Evolutionary conservation across 2,113 vertebrate species (phyloP).

Genomic region (Sylvietta virens): DNA sequence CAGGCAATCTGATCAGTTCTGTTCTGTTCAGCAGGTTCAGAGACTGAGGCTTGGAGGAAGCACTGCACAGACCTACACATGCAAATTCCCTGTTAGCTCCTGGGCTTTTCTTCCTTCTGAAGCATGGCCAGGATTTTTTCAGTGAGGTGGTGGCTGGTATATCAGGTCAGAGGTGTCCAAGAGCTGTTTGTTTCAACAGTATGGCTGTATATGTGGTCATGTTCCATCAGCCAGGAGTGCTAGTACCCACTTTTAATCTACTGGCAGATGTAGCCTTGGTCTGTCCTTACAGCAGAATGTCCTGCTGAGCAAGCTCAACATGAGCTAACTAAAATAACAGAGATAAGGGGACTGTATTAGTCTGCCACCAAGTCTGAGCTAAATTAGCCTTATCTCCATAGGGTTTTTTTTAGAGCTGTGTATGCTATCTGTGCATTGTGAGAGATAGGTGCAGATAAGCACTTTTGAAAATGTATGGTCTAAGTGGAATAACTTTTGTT

Average conservation of each 20-base stretch:
- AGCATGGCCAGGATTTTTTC: not conserved
- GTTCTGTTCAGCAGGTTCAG: not conserved
- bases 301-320: not conserved
- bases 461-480: not conserved
- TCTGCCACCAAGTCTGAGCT: slow-evolving; percentile 15
- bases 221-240: not conserved
- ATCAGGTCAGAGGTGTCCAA: not conserved
- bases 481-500: not conserved
- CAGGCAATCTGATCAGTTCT: not conserved
- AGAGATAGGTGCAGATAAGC: not conserved
- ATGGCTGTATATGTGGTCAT: not conserved
- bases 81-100: not conserved
- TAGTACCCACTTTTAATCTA: not conserved
- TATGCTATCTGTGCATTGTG: not conserved
- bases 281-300: not conserved
- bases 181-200: not conserved
- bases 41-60: not conserved
- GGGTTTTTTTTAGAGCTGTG: not conserved
- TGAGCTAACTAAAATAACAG: slow-evolving; percentile 31
- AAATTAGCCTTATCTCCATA: not conserved
- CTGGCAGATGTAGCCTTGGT: not conserved
- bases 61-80: not conserved
- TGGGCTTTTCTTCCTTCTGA: not conserved
- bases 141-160: not conserved
- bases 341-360: not conserved